A percentile compares a stretch with the other conserved stretches of the same genome.
phyloP scores from a whole-genome alignment of 92 coral and sea anemone species.

The Virgularia gustaviana region DNA sequence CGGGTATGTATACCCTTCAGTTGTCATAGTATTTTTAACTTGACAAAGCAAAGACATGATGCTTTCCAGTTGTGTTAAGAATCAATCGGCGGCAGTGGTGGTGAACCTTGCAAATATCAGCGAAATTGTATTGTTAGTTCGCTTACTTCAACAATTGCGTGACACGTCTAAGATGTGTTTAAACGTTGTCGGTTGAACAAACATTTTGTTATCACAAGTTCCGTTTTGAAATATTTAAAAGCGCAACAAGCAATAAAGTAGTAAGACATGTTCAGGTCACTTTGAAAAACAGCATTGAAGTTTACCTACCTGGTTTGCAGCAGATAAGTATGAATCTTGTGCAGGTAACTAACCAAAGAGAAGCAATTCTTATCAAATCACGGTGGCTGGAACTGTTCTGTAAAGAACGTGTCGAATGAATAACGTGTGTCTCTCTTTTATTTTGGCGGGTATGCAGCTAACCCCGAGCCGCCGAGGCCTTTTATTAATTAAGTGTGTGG shows the following conservation, averaged over 20 bases:
- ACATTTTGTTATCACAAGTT: constrained; percentile 27
- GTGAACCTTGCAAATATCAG: too few species aligned
- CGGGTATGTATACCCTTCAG: too few species aligned
- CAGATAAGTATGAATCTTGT: too few species aligned
- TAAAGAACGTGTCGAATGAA: constrained; percentile 9
- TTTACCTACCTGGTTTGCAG: not conserved
- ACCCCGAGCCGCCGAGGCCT: constrained; percentile 14
- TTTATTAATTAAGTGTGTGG: constrained; percentile 36
- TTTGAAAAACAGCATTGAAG: not conserved
- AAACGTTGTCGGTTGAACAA: constrained; percentile 28
- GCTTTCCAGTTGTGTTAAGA: too few species aligned
- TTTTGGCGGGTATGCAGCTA: constrained; percentile 11
- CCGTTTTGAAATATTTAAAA: not conserved
- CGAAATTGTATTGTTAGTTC: not conserved
- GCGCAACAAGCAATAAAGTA: too few species aligned
- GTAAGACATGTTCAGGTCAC: too few species aligned
- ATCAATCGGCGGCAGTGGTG: too few species aligned
- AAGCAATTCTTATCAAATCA: not conserved
- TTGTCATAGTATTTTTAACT: too few species aligned
- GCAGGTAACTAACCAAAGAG: too few species aligned
- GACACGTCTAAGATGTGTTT: not conserved
- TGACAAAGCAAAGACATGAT: too few species aligned
- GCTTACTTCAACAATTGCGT: not conserved
- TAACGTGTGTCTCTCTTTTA: constrained; percentile 23
- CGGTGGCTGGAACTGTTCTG: constrained; percentile 7